These are phyloP conservation scores for Drosophila mimetica DNA, from an alignment of 2,888 invertebrate genomes.

Conservation along the genomic window DNA sequence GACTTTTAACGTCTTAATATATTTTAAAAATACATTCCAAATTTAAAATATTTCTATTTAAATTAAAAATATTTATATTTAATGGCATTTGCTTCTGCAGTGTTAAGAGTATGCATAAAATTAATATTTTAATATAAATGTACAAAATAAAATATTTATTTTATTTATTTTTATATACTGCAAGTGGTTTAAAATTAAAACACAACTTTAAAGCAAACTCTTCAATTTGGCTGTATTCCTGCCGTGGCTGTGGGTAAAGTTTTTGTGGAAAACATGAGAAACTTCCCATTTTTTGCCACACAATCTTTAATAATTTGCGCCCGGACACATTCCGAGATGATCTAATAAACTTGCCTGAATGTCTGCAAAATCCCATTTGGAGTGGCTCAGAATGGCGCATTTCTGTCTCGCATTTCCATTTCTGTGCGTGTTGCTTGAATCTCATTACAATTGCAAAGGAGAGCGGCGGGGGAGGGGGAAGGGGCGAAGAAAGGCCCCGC, in stretches of 20 bases:
- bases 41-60: too few species aligned
- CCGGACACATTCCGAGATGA: constrained; percentile 30
- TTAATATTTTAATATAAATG: too few species aligned
- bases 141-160: background rate
- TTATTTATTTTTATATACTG: too few species aligned
- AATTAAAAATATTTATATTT: too few species aligned
- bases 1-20: too few species aligned
- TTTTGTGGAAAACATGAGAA: constrained; percentile 3
- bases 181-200: too few species aligned
- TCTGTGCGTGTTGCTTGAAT: constrained; percentile 43
- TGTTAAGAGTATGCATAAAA: too few species aligned
- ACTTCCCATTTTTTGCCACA: background rate
- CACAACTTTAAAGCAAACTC: too few species aligned
- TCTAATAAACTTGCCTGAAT: constrained; percentile 41
- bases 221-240: background rate
- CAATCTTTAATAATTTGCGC: constrained; percentile 36
- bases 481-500: constrained; percentile 9
- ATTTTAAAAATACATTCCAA: too few species aligned
- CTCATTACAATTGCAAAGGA: constrained; percentile 43
- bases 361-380: constrained; percentile 27
- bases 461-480: background rate
- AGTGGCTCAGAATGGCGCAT: constrained; percentile 14
- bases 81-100: too few species aligned
- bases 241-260: constrained; percentile 2
- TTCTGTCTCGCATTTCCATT: constrained; percentile 19